Base-by-base conservation (phyloP, 2,888 invertebrate genomes). In the Machimus atricapillus region DNA sequence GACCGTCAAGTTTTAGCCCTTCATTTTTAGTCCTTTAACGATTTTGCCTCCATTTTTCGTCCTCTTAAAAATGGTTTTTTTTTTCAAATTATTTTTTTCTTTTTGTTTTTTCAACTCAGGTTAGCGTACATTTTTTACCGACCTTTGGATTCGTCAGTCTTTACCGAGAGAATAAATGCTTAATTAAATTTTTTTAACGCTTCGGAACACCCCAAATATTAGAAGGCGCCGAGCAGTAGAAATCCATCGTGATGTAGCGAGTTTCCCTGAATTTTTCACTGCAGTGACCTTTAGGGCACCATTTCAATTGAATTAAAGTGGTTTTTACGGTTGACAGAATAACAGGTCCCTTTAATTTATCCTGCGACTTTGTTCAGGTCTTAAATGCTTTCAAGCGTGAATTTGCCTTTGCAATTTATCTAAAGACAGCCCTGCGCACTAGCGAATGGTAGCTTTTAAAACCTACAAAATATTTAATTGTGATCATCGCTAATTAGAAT, bases 151-250 rank as follows among this genome's bases (percentile, higher is more conserved):
- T 12, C n/a, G 23, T 31, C 46, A 46, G 52, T 79, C 79, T 8
- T 27, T 14, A 46, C 5, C 6, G 16, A 79, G n/a, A 16, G 31
- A 79, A 46, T 19, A 46, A 79, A 46, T 19, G n/a, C 52, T 79
- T 79, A 79, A 79, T 79, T 79, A 78, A 66, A 56, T 52, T 79
- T 34, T 79, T 16, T 52, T 79, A 52, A 46, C 27, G 79, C 79
- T 46, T 31, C 52, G n/a, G 27, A n/a, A 52, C 46, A 52, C 52
- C 9, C 52, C 52, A 79, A 79, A 79, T 46, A 79, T 78, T 78
- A 78, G 43, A 23, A 66, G 23, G 12, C 66, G 12, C 66, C 14
- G 27, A 27, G 12, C 66, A 19, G 23, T 9, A 14, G 66, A 27
- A 2, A 27, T 23, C 4, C 27, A 23, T 19, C 66, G n/a, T n/a